Evolutionary conservation across 1,140 invertebrate species (phyloP).

Genomic region (Aphelinus atriplicis): DNA sequence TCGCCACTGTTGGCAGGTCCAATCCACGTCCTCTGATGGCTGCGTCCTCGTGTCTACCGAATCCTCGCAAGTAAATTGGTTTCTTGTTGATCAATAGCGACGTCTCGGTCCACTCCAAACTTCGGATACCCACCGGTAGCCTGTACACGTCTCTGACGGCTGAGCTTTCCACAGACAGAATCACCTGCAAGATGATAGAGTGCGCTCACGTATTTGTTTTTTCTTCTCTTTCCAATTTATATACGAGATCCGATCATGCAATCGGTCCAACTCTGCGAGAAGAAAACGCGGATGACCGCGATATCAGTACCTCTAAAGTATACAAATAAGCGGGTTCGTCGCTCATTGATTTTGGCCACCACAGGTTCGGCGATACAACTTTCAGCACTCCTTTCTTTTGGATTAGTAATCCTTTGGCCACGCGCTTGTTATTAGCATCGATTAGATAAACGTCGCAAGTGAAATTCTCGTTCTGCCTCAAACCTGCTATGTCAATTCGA

Average conservation of each 20-base stretch:
- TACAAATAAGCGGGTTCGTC: constrained; percentile 85
- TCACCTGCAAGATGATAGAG: constrained; percentile 60
- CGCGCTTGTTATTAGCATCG: constrained; percentile 67
- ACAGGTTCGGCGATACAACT: constrained; percentile 81
- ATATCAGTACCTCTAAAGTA: constrained; percentile 74
- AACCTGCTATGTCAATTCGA: constrained; percentile 59
- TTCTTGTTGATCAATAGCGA: constrained; percentile 85
- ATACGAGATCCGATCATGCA: no score
- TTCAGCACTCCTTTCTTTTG: constrained; percentile 69
- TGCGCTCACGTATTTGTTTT: background rate
- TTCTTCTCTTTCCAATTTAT: no score
- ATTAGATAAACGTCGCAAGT: constrained; percentile 63
- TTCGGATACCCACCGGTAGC: constrained; percentile 86
- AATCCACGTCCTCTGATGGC: constrained; percentile 90
- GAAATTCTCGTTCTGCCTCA: constrained; percentile 54
- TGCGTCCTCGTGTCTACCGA: constrained; percentile 95
- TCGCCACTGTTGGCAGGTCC: constrained; percentile 85
- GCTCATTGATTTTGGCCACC: constrained; percentile 95
- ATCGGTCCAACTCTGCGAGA: no score
- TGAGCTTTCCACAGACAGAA: constrained; percentile 63
- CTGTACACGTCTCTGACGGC: constrained; percentile 80
- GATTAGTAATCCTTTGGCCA: constrained; percentile 58
- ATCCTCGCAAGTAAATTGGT: constrained; percentile 90
- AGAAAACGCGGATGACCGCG: background rate
- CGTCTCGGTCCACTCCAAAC: constrained; percentile 79